Evolutionary conservation across 2,888 invertebrate species (phyloP).

Genomic region (Tethea ocularis): DNA sequence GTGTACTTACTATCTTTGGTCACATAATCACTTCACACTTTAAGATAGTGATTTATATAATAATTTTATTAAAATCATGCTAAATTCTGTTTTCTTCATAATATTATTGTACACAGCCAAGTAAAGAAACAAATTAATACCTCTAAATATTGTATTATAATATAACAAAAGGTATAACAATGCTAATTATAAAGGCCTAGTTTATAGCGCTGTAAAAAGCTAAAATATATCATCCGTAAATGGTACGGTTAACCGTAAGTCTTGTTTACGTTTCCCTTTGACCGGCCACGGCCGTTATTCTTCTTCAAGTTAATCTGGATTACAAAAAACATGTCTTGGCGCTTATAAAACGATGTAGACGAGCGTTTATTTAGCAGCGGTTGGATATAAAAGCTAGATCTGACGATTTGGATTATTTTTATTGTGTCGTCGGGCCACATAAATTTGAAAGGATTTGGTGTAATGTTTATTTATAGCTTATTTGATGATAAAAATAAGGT

Average conservation of each 20-base stretch:
- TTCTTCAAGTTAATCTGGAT: constrained; percentile 62
- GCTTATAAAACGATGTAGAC: constrained; percentile 29
- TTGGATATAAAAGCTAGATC: not conserved
- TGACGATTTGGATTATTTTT: not conserved
- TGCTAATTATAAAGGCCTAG: constrained; percentile 1
- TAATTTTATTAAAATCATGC: no score
- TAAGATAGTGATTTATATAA: no score
- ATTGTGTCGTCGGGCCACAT: not conserved
- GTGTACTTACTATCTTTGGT: no score
- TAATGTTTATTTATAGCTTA: not conserved
- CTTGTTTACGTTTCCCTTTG: constrained; percentile 55
- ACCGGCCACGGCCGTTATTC: constrained; percentile 52
- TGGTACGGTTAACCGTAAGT: constrained; percentile 6
- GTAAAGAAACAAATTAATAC: constrained; percentile 14
- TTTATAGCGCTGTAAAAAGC: constrained; percentile 22
- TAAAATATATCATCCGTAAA: constrained; percentile 4
- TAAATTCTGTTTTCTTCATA: no score
- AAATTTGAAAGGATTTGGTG: not conserved
- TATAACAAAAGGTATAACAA: not conserved
- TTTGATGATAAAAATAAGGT: no score
- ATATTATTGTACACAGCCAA: not conserved
- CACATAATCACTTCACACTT: no score
- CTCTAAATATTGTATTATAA: not conserved
- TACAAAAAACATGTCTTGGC: constrained; percentile 57
- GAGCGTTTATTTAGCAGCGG: constrained; percentile 10